Percentiles rank a stretch among this genome's conserved stretches.
Evolutionary conservation across 1,140 invertebrate species (phyloP).

Genomic region (Nasonia longicornis): DNA sequence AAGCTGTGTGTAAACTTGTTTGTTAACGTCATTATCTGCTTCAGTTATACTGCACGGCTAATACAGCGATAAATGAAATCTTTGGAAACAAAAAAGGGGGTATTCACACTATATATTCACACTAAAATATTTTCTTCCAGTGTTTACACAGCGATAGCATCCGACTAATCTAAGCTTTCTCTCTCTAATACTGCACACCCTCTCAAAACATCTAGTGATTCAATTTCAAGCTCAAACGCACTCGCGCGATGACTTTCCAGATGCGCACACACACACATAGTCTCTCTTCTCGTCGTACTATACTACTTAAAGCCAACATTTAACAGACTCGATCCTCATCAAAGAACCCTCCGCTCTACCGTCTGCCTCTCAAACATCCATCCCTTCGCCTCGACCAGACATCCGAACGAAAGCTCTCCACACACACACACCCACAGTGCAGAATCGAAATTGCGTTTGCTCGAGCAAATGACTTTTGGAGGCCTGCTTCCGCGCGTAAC

Average conservation of each 20-base stretch:
- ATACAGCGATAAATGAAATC: no score
- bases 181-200: neutral
- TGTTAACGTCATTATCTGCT: no score
- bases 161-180: neutral
- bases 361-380: neutral
- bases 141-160: neutral
- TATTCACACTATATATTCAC: neutral
- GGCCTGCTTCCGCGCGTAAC: neutral
- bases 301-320: constrained; percentile 12
- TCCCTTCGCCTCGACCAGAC: neutral
- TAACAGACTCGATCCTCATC: constrained; percentile 14
- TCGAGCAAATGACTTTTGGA: constrained; percentile 38
- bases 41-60: no score
- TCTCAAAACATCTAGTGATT: neutral
- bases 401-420: neutral
- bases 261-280: neutral
- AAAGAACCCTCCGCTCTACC: neutral
- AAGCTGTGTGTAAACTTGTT: no score
- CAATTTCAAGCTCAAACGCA: constrained; percentile 7
- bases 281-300: neutral
- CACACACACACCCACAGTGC: no score
- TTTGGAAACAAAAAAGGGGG: neutral
- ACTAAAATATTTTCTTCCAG: neutral
- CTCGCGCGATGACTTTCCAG: neutral
- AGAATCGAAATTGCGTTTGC: constrained; percentile 40